A percentile compares a stretch with the other conserved stretches of the same genome.
Conservation (phyloP, 2,113 vertebrate species). For the Caranx ignobilis region DNA sequence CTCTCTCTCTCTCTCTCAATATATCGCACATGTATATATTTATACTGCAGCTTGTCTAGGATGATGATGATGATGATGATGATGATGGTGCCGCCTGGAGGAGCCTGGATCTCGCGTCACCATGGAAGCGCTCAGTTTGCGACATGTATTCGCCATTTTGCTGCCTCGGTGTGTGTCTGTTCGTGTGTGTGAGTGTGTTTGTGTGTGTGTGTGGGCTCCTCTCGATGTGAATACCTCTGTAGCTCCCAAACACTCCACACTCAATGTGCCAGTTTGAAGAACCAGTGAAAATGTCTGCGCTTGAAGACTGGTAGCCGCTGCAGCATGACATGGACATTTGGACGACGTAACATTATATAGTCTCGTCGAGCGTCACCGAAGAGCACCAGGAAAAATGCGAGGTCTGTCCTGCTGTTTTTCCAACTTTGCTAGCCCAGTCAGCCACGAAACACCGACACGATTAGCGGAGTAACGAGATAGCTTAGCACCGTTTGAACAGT, state of each 20-base stretch:
- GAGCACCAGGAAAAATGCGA: conserved; percentile 42
- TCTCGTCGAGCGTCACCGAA: conserved; percentile 46
- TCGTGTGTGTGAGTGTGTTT: conserved; percentile 14
- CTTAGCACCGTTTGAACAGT: conserved; percentile 29
- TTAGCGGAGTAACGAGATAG: conserved; percentile 50
- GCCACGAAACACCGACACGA: conserved; percentile 4
- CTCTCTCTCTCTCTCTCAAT: too few species aligned
- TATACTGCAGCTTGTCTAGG: neutral
- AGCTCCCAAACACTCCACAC: conserved; percentile 63
- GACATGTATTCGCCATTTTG: conserved; percentile 87
- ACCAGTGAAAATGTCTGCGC: conserved; percentile 33
- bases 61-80: conserved; percentile 16
- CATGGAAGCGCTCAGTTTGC: conserved; percentile 87
- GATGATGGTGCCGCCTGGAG: conserved; percentile 44
- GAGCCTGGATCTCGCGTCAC: conserved; percentile 73
- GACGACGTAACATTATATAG: conserved; percentile 33
- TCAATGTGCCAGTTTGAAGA: conserved; percentile 32
- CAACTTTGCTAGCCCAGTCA: conserved; percentile 72
- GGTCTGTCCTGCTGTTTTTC: conserved; percentile 61
- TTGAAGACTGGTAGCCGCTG: conserved; percentile 11
- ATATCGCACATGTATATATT: too few species aligned
- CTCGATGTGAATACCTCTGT: conserved; percentile 55
- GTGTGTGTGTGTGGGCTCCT: conserved; percentile 50
- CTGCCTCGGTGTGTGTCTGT: conserved; percentile 60
- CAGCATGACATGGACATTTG: conserved; percentile 44